phyloP scores from a whole-genome alignment of 2,888 invertebrate species.

The Drepanosiphum platanoidis region DNA sequence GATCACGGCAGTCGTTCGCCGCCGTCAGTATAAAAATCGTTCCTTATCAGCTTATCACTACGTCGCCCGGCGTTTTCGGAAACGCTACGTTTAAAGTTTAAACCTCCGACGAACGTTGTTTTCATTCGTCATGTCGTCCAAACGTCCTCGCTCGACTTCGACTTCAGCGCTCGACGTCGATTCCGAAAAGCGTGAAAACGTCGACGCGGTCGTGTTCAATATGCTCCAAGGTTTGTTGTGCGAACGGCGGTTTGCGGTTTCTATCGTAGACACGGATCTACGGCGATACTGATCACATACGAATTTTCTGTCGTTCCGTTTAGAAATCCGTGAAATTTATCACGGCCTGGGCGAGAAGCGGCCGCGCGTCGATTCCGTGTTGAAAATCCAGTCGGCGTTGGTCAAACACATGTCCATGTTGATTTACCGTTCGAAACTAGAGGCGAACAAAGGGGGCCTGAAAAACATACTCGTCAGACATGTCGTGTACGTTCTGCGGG shows the following conservation, averaged over 20 bases:
- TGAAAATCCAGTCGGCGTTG: background rate
- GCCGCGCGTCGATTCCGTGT: background rate
- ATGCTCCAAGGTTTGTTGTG: background rate
- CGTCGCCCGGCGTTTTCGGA: no score
- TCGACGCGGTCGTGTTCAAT: background rate
- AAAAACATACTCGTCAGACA: background rate
- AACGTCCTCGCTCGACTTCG: background rate
- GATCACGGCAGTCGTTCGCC: no score
- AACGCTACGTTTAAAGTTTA: no score
- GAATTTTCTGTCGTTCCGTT: background rate
- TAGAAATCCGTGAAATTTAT: constrained; percentile 18
- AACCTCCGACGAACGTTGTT: no score
- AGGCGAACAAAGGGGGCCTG: background rate
- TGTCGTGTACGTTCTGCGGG: background rate
- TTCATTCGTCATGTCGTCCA: no score
- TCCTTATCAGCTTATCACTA: no score
- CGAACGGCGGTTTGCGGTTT: background rate
- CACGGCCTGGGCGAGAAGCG: constrained; percentile 10
- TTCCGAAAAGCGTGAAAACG: background rate
- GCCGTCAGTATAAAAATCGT: no score
- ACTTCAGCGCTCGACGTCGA: background rate
- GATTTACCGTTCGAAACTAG: background rate
- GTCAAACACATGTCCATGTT: constrained; percentile 10
- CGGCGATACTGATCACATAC: background rate
- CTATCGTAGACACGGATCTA: no score